Evolutionary conservation across 1,140 invertebrate genomes (phyloP).

Genomic region (Musca vetustissima): DNA sequence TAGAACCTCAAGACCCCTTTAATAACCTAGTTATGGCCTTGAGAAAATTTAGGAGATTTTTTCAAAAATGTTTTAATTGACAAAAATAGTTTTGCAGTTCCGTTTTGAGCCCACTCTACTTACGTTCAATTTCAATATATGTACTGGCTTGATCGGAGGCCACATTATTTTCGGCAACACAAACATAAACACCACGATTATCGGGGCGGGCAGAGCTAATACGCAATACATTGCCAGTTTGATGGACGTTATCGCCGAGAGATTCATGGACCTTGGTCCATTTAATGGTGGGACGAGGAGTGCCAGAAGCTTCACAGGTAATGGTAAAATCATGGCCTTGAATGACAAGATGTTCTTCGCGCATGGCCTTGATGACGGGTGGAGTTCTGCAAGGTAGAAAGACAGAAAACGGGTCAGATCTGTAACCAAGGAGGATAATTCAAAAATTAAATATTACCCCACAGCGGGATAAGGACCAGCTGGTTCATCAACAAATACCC

Average conservation of each 20-base stretch:
- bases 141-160: conserved; percentile 67
- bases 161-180: conserved; percentile 63
- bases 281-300: conserved; percentile 69
- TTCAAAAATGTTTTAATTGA: no score
- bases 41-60: no score
- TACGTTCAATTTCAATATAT: conserved; percentile 84
- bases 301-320: conserved; percentile 70
- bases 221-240: conserved; percentile 68
- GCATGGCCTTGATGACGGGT: conserved; percentile 65
- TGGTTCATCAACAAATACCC: conserved; percentile 39
- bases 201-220: conserved; percentile 70
- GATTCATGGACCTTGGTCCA: conserved; percentile 76
- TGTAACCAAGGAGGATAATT: no score
- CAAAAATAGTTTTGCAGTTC: no score
- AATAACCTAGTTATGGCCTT: no score
- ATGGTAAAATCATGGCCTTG: conserved; percentile 79
- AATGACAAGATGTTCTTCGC: conserved; percentile 69
- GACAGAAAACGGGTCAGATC: background rate
- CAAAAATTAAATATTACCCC: no score
- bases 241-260: conserved; percentile 65
- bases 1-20: no score
- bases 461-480: conserved; percentile 8
- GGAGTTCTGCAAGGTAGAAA: conserved; percentile 36
- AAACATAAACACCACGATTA: conserved; percentile 81
- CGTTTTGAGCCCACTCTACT: conserved; percentile 57